Percentiles rank a stretch among this genome's conserved stretches.
Conservation (phyloP, 2,888 invertebrate genomes). For the Hirudinaria manillensis region DNA sequence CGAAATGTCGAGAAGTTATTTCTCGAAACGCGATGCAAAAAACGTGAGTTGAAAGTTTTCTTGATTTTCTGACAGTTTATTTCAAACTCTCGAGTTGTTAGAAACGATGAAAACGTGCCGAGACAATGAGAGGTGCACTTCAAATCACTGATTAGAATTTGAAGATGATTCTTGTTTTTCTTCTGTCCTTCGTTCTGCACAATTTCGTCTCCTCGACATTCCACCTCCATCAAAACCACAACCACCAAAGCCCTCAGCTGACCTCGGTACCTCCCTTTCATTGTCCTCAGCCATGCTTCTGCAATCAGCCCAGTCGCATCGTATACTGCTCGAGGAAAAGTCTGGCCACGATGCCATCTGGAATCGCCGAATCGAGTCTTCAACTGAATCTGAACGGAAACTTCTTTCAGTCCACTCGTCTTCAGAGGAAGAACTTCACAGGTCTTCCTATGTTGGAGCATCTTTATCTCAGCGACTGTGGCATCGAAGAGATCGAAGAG, state of each 20-base stretch:
- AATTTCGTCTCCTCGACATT: neutral
- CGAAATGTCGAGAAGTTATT: no score
- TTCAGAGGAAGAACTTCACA: conserved; percentile 48
- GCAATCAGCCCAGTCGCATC: conserved; percentile 47
- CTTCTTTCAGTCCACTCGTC: conserved; percentile 44
- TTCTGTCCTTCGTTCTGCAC: no score
- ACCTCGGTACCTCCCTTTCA: neutral
- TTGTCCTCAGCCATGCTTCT: conserved; percentile 51
- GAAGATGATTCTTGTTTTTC: no score
- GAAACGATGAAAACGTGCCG: no score
- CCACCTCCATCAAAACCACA: neutral
- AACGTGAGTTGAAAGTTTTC: no score
- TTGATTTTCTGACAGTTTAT: no score
- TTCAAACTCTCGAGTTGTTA: no score
- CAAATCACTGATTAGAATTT: no score
- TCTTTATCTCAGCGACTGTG: conserved; percentile 50
- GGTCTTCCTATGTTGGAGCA: conserved; percentile 46
- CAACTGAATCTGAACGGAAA: conserved; percentile 51
- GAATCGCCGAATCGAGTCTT: conserved; percentile 47
- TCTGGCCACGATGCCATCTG: conserved; percentile 46
- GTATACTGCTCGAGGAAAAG: conserved; percentile 49
- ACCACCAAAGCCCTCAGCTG: conserved; percentile 13
- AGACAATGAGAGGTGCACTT: no score
- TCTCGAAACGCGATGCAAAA: no score
- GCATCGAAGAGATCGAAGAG: conserved; percentile 47